phyloP scores from a whole-genome alignment of 1,140 invertebrate species.

The Zaprionus capensis region DNA sequence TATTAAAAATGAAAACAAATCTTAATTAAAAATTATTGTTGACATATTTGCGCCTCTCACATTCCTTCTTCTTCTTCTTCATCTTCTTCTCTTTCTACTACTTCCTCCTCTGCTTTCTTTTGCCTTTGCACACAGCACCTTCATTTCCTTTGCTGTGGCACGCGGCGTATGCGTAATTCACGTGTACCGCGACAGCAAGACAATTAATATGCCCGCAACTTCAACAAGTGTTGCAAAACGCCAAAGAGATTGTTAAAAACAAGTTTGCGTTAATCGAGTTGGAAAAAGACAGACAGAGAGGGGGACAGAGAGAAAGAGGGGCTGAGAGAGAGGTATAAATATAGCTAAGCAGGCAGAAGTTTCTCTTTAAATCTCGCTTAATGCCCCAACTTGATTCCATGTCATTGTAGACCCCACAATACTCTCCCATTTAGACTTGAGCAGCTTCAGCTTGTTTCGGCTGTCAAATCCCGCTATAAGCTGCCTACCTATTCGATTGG shows the following conservation, averaged over 20 bases:
- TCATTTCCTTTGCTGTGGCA: not conserved
- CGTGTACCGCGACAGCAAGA: conserved; percentile 39
- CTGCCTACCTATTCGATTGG: conserved; percentile 27
- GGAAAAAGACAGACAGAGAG: not conserved
- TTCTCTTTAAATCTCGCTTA: not conserved
- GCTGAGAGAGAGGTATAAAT: not conserved
- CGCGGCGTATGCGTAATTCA: conserved; percentile 34
- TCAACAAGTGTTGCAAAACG: conserved; percentile 62
- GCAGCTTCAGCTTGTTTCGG: not conserved
- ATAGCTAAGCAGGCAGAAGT: not conserved
- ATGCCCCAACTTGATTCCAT: not conserved
- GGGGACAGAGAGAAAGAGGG: not conserved
- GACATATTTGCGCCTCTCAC: conserved; percentile 60
- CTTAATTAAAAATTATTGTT: conserved; percentile 83
- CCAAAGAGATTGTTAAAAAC: not conserved
- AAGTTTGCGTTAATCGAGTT: conserved; percentile 4
- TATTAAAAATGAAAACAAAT: conserved; percentile 77
- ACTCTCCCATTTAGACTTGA: not conserved
- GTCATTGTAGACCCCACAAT: not conserved
- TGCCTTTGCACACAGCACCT: not conserved
- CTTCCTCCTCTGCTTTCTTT: not conserved
- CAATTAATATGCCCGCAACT: conserved; percentile 58
- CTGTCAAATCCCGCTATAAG: not conserved
- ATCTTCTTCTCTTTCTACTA: not conserved
- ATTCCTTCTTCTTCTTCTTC: not conserved